phyloP scores from a whole-genome alignment of 2,888 invertebrate genomes.

The Zelleria hepariella region DNA sequence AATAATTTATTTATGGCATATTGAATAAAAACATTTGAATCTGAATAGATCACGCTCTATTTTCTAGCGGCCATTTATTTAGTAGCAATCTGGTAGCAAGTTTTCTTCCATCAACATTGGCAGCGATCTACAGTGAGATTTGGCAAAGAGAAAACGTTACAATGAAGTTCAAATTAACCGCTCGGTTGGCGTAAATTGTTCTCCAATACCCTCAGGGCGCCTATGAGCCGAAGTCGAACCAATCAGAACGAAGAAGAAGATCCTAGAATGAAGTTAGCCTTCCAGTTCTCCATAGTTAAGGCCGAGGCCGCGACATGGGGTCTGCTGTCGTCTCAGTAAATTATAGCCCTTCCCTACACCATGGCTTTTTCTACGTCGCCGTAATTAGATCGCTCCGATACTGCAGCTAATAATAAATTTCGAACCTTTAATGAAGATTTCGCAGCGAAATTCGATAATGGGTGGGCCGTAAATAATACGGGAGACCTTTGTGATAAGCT shows the following conservation, averaged over 20 bases:
- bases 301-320: slow-evolving; percentile 39
- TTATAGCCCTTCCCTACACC: slow-evolving; percentile 26
- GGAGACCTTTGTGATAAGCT: background rate
- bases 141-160: no score
- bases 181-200: no score
- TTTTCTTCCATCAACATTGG: no score
- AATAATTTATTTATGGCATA: no score
- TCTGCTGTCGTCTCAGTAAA: slow-evolving; percentile 46
- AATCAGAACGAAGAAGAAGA: background rate
- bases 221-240: no score
- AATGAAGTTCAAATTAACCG: no score
- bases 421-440: slow-evolving; percentile 43
- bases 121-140: no score
- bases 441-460: background rate
- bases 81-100: no score
- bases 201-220: no score
- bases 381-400: slow-evolving; percentile 53
- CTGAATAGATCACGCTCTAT: no score
- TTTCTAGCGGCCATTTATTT: no score
- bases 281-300: slow-evolving; percentile 7
- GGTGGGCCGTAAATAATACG: background rate
- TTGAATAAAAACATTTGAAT: no score
- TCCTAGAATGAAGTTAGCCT: background rate
- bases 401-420: slow-evolving; percentile 44
- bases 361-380: slow-evolving; percentile 23